Base-by-base conservation (phyloP, 2,797 vertebrate genomes). In the Gastrophryne carolinensis region DNA sequence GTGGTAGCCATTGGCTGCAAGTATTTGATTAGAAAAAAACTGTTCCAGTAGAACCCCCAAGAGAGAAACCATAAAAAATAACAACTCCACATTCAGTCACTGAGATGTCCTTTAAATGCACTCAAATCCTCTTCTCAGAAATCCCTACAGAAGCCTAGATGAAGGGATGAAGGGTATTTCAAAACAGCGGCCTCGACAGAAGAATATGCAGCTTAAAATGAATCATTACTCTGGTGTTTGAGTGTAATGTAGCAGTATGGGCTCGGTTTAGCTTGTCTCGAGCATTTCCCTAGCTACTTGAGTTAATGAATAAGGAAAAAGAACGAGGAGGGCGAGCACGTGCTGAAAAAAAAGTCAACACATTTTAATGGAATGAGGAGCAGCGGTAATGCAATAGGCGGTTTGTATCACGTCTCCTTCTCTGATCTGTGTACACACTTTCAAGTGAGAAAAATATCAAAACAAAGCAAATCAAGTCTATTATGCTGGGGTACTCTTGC, bases 381-480 rank as follows among this genome's bases (percentile, higher is more conserved):
- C 83, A 77, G 79, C 71, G 83, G 84, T 86, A 86, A 87, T 83
- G 73, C 80, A 87, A 84, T 84, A 83, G 83, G 80, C 81, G 82
- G 69, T 19, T 82, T 71, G 76, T 79, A 82, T 76, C 79, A 50
- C 6, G 73, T 75, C 75, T 66, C 71, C 75, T 78, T 82, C 5
- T 0, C 79, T 84, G 81, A 83, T 82, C 71, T 50, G 80, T 75
- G 77, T 83, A 79, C 79, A 87, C 87, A 89, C 90, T 89, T 84
- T 84, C 80, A 78, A 39, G 81, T 81, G 82, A 84, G 82, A 82
- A 86, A 83, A 81, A 64, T 82, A 85, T 81, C 80, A 86, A 82
- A 85, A 85, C 81, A 89, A 86, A 84, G 66, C 73, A 81, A 83
- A 82, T 85, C 61, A 80, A 84, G 76, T 83, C 82, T 82, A 64